Base-by-base conservation (phyloP, 2,113 vertebrate species). In the Eptesicus fuscus region DNA sequence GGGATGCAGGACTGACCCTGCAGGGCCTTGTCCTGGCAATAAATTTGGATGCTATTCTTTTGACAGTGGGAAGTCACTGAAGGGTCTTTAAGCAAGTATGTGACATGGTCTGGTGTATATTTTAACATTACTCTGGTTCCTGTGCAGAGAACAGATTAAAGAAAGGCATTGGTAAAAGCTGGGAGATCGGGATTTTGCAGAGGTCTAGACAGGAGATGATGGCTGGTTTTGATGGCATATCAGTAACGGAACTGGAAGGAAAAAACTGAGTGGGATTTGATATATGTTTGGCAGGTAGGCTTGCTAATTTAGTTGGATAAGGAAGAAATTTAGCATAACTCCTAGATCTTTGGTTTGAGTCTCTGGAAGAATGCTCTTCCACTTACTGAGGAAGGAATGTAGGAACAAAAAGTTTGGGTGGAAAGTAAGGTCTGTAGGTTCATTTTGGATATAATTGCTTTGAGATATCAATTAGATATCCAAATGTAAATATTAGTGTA, bases 341-440 rank as follows among this genome's bases (percentile, higher is more conserved):
- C 18, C 32, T 56, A 63, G 7, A 67, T 32, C 90, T 92, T 90
- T 37, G n/a, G 35, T 76, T 85, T 93, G 40, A 74, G n/a, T 69
- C 40, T 59, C 53, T 94, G 20, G 14, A 71, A 70, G 59, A 89
- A 69, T 53, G 9, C 6, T 69, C 32, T 86, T 78, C 44, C 35
- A 32, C 63, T 96, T 80, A 79, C 56, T 95, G 47, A 95, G 35
- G 40, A 47, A 88, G 35, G 20, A 93, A 53, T 80, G 17, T 80
- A 47, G 30, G 35, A 89, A 69, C 7, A 42, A 11, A 49, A 69
- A 32, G 3, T 90, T 61, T 82, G 13, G 40, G 69, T 93, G 23
- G 12, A 47, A 85, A 67, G 22, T 78, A 70, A 83, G 35, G 8
- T 85, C 86, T 40, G 3, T 84, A 73, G 40, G 47, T 91, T 18